Evolutionary conservation across 2,797 vertebrate genomes (phyloP), one percentile per base, ranked within the genome.

Genomic region (Dromococcyx pavoninus): DNA sequence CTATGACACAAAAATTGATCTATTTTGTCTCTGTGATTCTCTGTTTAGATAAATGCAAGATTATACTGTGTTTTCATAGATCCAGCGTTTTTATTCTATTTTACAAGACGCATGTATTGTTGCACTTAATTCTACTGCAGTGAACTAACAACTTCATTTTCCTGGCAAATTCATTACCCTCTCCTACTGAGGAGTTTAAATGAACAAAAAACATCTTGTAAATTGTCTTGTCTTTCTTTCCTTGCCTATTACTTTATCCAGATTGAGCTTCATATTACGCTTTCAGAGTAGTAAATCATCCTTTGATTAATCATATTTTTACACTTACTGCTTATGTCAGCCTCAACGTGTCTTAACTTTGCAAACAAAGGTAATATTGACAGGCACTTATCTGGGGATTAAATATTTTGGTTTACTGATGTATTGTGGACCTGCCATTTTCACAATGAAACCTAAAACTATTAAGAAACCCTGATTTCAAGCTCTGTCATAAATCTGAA

Each of bases 241-340:
- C 91, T 82, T 90, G 74, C 46, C 53, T 84, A 65, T 82, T 90
- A 82, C 43, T 93, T 48, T 85, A 86, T 3, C 48, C 74, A 71
- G 74, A 65, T n/a, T 61, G 66, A 89, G 51, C 64, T 87, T 85
- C 82, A 44, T 72, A 91, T 58, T 62, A 66, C 71, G 88, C 48
- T 91, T 73, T 82, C 72, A 89, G 46, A 90, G 58, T 32, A 21
- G 37, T 84, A 94, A 91, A 84, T 71, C 71, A 81, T 51, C 37
- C 66, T 88, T 64, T 71, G 83, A 86, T 94, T 96, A 91, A 94
- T 94, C 77, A 60, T 71, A 77, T 91, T 93, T 94, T 86, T 85
- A 73, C 73, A 83, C 65, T 88, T 57, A 43, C 53, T 78, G 57
- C 75, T 85, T 85, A 61, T 86, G 78, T 88, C 91, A 94, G 35